Evolutionary conservation across 2,888 invertebrate genomes (phyloP), one percentile per base, ranked within the genome.

Genomic region (Drosophila paramelanica): DNA sequence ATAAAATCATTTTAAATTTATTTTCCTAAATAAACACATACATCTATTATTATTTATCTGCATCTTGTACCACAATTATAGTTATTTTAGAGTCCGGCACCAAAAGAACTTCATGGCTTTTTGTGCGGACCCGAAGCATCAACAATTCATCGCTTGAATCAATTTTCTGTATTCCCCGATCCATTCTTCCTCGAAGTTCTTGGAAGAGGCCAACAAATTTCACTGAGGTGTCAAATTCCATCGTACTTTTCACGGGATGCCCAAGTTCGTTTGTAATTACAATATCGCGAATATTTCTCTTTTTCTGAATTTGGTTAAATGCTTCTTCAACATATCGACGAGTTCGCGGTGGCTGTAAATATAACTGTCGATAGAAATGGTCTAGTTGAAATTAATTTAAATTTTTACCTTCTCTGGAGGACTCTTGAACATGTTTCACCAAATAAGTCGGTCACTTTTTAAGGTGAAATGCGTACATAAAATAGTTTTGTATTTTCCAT

Each of bases 31-130:
- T 27, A 27, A 27, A 31, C 10, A 31, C 3, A 23, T 4, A 23
- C 1, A 23, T 23, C 23, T 3, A 23, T 4, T 4, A 23, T 31
- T 70, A 82, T 92, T 92, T 51, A 11, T 77, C 73, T 0, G 92
- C 89, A 73, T 89, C 87, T 73, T 92, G 92, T 10, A 91, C 81
- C 2, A 92, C 92, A 39, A 92, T 78, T 5, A 90, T 59, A 5
- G 92, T 91, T 46, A 92, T 89, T 82, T 90, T 91, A 1, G 82
- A 88, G 72, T 92, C 92, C 0, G 91, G 91, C 3, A 88, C 80
- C 31, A 92, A 75, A 3, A 92, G 66, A 0, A 91, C 87, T 66
- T 92, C 92, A 56, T 91, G 89, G 3, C 52, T 67, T 43, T 78
- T 90, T 0, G 92, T 91, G 10, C 91, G 89, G 2, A 92, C 88